Evolutionary conservation across 2,797 vertebrate genomes (phyloP).

Genomic region (Phataginus tricuspis): DNA sequence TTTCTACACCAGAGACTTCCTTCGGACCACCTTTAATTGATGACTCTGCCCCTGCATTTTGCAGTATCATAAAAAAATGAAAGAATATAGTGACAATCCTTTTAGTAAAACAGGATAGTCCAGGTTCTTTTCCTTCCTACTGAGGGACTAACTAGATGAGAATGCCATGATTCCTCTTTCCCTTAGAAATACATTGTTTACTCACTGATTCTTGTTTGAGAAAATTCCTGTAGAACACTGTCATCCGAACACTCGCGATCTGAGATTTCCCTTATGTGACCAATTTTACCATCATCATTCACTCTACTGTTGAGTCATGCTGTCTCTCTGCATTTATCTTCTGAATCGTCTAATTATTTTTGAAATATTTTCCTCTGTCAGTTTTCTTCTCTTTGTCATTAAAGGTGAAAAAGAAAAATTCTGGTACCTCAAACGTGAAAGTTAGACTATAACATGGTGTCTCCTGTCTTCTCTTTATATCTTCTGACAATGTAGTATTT

Average conservation of each 20-base stretch:
- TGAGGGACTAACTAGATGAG: neutral
- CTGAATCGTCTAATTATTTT: neutral
- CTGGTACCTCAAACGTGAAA: slow-evolving; percentile 9
- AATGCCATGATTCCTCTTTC: neutral
- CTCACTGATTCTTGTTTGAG: neutral
- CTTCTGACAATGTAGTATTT: neutral
- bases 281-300: neutral
- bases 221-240: neutral
- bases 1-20: neutral
- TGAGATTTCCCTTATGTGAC: neutral
- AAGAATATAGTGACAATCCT: neutral
- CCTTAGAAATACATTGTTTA: neutral
- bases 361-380: neutral
- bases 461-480: neutral
- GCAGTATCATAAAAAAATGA: neutral
- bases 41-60: neutral
- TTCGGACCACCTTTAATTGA: neutral
- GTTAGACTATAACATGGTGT: neutral
- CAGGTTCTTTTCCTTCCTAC: neutral
- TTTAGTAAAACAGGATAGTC: neutral
- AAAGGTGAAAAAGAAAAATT: neutral
- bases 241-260: neutral
- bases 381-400: neutral
- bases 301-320: neutral
- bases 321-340: neutral